These are phyloP conservation scores for Alaudala cheleensis DNA, from an alignment of 2,113 vertebrate genomes.

Conservation along the genomic window DNA sequence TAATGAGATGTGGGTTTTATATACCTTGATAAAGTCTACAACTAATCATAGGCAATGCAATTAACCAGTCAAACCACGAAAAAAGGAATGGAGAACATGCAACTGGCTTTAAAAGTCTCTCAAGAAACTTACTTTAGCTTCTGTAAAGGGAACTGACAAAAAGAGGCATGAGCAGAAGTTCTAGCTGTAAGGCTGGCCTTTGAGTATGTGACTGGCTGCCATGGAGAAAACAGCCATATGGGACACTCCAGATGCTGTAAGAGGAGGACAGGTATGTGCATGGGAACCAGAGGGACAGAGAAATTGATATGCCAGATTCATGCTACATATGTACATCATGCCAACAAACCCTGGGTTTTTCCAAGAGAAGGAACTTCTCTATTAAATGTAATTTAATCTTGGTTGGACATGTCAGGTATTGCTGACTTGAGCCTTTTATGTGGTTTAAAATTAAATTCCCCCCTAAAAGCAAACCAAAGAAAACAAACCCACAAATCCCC, in stretches of 20 bases:
- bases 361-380: neutral
- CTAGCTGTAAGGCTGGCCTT: neutral
- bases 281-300: neutral
- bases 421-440: neutral
- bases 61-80: neutral
- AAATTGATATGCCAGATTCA: neutral
- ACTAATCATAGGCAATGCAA: neutral
- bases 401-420: neutral
- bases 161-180: neutral
- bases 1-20: neutral
- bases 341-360: neutral
- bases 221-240: neutral
- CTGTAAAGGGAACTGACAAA: neutral
- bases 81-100: neutral
- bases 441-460: neutral
- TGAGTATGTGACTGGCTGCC: neutral
- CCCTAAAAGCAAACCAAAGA: neutral
- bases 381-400: neutral
- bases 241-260: neutral
- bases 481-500: neutral
- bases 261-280: neutral
- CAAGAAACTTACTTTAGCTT: neutral
- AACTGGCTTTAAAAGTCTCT: neutral
- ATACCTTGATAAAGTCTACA: neutral
- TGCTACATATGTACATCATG: neutral